These are phyloP conservation scores for Furcula furcula DNA, from an alignment of 2,888 invertebrate species.

Conservation along the genomic window DNA sequence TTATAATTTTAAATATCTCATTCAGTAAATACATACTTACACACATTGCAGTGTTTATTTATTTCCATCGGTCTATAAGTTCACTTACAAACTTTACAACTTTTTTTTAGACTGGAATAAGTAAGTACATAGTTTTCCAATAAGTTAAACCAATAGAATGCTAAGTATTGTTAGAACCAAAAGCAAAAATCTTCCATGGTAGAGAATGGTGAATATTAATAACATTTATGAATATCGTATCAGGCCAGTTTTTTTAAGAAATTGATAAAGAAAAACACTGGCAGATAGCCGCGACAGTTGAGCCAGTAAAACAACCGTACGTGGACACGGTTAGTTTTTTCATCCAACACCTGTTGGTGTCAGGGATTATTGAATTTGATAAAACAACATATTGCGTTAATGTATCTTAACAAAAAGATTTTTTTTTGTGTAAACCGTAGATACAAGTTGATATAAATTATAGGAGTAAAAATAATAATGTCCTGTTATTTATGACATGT, in stretches of 20 bases:
- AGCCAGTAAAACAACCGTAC: constrained; percentile 54
- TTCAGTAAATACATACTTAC: no score
- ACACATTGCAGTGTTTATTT: no score
- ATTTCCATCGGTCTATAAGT: no score
- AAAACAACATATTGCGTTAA: constrained; percentile 52
- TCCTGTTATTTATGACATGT: constrained; percentile 11
- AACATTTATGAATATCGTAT: constrained; percentile 41
- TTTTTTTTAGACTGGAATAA: no score
- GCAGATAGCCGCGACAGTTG: constrained; percentile 72
- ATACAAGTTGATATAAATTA: constrained; percentile 16
- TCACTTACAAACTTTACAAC: no score
- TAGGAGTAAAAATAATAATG: constrained; percentile 1
- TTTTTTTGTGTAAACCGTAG: constrained; percentile 21
- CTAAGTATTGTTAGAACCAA: no score
- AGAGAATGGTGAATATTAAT: constrained; percentile 23
- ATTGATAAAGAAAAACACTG: constrained; percentile 59
- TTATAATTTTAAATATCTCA: no score
- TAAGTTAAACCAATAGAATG: no score
- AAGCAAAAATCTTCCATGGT: no score
- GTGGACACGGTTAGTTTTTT: constrained; percentile 69
- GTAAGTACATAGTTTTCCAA: no score
- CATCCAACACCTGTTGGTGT: constrained; percentile 62
- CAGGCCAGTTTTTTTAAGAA: constrained; percentile 41
- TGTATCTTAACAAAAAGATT: constrained; percentile 29
- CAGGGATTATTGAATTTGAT: constrained; percentile 59